Evolutionary conservation across 2,113 vertebrate species (phyloP).

Genomic region (Xyrauchen texanus): DNA sequence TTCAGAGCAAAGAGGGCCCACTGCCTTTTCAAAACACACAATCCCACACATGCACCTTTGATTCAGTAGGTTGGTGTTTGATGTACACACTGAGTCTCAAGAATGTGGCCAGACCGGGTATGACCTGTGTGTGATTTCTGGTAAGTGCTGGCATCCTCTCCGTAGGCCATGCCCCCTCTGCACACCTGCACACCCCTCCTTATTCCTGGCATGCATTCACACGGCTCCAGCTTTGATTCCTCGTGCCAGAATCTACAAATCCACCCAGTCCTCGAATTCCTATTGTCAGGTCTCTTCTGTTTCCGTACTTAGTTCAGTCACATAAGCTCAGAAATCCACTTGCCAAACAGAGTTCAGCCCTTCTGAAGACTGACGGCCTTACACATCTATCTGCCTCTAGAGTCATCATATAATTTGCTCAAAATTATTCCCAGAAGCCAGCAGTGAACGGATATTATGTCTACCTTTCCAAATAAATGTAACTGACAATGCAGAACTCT

Average conservation of each 20-base stretch:
- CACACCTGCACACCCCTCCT: slow-evolving; percentile 17
- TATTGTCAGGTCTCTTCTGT: slow-evolving; percentile 58
- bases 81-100: slow-evolving; percentile 51
- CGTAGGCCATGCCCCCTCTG: slow-evolving; percentile 9
- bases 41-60: slow-evolving; percentile 19
- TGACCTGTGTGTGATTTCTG: slow-evolving; percentile 60
- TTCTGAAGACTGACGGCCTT: slow-evolving; percentile 2
- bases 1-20: background rate
- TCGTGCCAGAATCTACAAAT: slow-evolving; percentile 58
- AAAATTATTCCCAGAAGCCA: slow-evolving; percentile 4
- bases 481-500: no score
- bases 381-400: background rate
- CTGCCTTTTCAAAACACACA: slow-evolving; percentile 10
- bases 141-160: slow-evolving; percentile 58
- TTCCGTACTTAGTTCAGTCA: slow-evolving; percentile 43
- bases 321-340: slow-evolving; percentile 51
- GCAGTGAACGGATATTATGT: background rate
- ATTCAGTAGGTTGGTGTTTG: slow-evolving; percentile 47
- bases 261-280: slow-evolving; percentile 66
- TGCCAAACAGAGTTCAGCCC: slow-evolving; percentile 43
- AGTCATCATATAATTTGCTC: slow-evolving; percentile 10
- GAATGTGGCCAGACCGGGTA: slow-evolving; percentile 65
- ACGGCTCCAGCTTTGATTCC: slow-evolving; percentile 66
- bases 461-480: no score
- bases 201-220: slow-evolving; percentile 71